A percentile compares a stretch with the other conserved stretches of the same genome.
phyloP scores from a whole-genome alignment of 2,888 invertebrate species.

The Endomychus coccineus region DNA sequence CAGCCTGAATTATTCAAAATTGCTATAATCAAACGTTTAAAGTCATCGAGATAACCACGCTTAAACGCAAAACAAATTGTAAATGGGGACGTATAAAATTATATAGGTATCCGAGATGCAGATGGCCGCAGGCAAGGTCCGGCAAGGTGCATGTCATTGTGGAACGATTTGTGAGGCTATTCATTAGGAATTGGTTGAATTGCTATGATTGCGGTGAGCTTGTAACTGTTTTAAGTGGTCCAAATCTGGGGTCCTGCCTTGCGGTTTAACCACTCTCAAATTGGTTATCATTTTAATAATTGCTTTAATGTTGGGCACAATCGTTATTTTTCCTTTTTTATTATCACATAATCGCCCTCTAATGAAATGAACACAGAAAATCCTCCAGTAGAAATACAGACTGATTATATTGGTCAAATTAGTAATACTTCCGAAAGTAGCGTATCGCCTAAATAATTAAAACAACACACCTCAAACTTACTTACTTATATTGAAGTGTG shows the following conservation, averaged over 20 bases:
- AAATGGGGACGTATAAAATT: slow-evolving; percentile 42
- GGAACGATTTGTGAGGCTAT: slow-evolving; percentile 44
- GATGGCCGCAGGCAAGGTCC: slow-evolving; percentile 18
- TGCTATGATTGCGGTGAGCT: slow-evolving; percentile 48
- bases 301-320: too few species aligned
- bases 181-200: slow-evolving; percentile 55
- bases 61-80: slow-evolving; percentile 44
- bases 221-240: slow-evolving; percentile 25
- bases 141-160: slow-evolving; percentile 41
- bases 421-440: too few species aligned
- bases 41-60: slow-evolving; percentile 40
- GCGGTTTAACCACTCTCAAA: slow-evolving; percentile 22
- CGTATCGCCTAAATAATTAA: too few species aligned
- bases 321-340: too few species aligned
- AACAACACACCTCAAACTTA: too few species aligned
- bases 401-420: too few species aligned
- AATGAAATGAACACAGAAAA: too few species aligned
- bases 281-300: slow-evolving; percentile 15
- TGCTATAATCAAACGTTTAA: slow-evolving; percentile 44
- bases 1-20: slow-evolving; percentile 43
- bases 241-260: slow-evolving; percentile 27
- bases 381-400: too few species aligned
- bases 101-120: slow-evolving; percentile 26
- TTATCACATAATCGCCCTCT: too few species aligned
- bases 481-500: too few species aligned